These are phyloP conservation scores for Mormyrus hasselquistii DNA, from an alignment of 2,797 vertebrate species.

Conservation along the genomic window DNA sequence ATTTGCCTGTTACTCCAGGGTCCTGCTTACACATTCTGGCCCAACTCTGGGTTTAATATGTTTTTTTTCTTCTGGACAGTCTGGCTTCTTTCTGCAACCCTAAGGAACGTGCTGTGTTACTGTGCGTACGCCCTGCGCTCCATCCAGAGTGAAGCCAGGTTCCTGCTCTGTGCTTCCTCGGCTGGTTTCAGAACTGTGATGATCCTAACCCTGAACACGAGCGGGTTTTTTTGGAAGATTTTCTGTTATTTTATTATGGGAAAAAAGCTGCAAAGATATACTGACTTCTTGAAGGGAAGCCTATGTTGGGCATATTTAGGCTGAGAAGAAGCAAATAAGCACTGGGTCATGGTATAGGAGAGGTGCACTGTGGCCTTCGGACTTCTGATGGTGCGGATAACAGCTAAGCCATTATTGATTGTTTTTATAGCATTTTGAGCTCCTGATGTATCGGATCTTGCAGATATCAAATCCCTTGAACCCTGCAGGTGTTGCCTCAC, in stretches of 20 bases:
- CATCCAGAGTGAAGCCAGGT: not conserved
- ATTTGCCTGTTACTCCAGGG: not conserved
- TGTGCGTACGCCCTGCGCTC: not conserved
- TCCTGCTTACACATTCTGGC: not conserved
- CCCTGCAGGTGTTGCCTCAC: not conserved
- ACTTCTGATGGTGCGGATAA: not conserved
- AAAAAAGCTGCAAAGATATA: not conserved
- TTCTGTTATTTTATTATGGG: not conserved
- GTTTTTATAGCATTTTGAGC: slow-evolving; percentile 1
- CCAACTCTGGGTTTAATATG: not conserved
- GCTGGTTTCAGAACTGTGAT: not conserved
- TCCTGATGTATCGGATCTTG: slow-evolving; percentile 18
- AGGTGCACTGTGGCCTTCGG: not conserved
- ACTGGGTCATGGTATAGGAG: not conserved
- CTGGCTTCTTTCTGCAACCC: not conserved
- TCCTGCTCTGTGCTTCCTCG: not conserved
- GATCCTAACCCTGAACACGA: not conserved
- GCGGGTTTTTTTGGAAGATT: not conserved
- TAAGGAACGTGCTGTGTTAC: not conserved
- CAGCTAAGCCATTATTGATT: slow-evolving; percentile 11
- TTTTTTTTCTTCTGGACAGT: not conserved
- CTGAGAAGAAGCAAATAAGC: not conserved
- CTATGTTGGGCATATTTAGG: not conserved
- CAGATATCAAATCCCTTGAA: slow-evolving; percentile 4
- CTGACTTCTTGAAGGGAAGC: not conserved